A percentile compares a stretch with the other conserved stretches of the same genome.
These are phyloP conservation scores for Drosophila nannoptera DNA, from an alignment of 1,140 invertebrate species.

Conservation along the genomic window DNA sequence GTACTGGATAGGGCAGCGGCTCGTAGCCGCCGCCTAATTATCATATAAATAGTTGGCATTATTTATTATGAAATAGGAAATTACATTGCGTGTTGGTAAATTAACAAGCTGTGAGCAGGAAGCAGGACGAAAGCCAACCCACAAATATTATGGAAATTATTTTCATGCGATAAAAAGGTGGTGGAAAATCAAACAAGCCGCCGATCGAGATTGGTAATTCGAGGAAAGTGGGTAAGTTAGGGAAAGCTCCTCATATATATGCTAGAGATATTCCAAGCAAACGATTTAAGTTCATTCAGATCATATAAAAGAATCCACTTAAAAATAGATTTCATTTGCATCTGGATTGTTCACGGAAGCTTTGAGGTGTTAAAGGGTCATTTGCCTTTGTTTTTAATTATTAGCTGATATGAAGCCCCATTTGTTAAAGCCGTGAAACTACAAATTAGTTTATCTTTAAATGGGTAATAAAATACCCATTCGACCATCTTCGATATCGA, in stretches of 20 bases:
- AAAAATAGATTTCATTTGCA: neutral
- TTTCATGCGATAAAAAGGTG: constrained; percentile 24
- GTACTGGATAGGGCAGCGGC: neutral
- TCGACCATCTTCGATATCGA: neutral
- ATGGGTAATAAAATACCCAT: neutral
- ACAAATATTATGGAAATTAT: constrained; percentile 42
- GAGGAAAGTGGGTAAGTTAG: constrained; percentile 14
- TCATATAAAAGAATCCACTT: neutral
- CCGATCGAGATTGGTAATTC: constrained; percentile 14
- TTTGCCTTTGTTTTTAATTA: neutral
- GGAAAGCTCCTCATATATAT: neutral
- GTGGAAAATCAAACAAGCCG: constrained; percentile 14
- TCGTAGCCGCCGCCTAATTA: constrained; percentile 10
- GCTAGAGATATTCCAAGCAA: too few relatives aligned
- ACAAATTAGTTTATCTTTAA: neutral
- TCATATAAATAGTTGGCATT: constrained; percentile 45
- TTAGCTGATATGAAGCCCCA: neutral
- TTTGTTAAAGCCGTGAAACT: neutral
- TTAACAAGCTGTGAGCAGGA: constrained; percentile 40
- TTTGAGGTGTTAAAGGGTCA: neutral
- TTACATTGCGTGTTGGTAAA: constrained; percentile 62
- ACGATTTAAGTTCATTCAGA: too few relatives aligned
- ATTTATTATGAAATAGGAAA: constrained; percentile 52
- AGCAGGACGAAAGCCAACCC: neutral
- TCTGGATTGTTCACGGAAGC: too few relatives aligned